Evolutionary conservation across 2,888 invertebrate genomes (phyloP), one percentile per base, ranked within the genome.

Genomic region (Sinodicranocentrus sp.): DNA sequence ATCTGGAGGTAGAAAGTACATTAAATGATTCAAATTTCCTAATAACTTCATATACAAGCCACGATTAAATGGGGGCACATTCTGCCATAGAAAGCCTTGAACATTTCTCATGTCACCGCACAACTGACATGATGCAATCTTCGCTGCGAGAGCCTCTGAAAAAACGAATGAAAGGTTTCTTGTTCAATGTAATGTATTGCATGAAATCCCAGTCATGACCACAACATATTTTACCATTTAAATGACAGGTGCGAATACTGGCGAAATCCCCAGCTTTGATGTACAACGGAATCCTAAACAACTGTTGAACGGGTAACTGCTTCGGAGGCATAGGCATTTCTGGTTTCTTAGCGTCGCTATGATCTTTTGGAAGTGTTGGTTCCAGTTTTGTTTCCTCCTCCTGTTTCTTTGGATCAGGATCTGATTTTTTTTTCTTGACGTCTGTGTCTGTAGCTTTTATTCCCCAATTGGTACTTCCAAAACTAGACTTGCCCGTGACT

Each of bases 11-110:
- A 88, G 39, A 28, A 85, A 87, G n/a, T 85, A 82, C 87, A 87
- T 84, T 61, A 88, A 88, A 39, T 88, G 88, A 21, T 83, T 86
- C 21, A 88, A 25, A 75, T 88, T 88, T 19, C 78, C 85, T 3
- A 85, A 63, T 1, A 87, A 61, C 48, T 88, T 88, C 76, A 84
- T 73, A 25, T 87, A 82, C 13, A 88, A 72, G 0, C 84, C 84
- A 25, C 80, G 44, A 26, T 86, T 79, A 54, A 87, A 87, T 19
- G 84, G 75, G 0, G 87, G 88, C 19, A 85, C 19, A 21, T 77
- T 82, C n/a, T 85, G 72, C 86, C 86, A 88, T 1, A 88, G 54
- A 44, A 84, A 72, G 13, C 72, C 83, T 23, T 82, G 70, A 44
- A 88, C 72, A 52, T 83, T 83, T 23, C 75, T 48, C 19, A 85